phyloP scores from a whole-genome alignment of 2,888 invertebrate species.

The Yponomeuta cagnagella region DNA sequence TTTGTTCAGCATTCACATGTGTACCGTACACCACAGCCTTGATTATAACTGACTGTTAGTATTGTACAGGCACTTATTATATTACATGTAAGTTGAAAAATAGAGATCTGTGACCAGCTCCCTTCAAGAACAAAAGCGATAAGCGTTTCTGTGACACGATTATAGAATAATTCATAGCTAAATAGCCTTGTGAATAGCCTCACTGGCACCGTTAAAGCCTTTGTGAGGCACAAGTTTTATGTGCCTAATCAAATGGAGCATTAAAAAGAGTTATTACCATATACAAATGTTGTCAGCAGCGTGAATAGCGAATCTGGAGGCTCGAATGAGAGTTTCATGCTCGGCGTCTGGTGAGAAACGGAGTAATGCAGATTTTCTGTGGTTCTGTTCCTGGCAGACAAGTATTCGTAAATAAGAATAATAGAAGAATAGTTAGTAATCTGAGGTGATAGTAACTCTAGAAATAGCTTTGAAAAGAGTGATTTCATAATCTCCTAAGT shows the following conservation, averaged over 20 bases:
- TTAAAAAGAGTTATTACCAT: slow-evolving; percentile 69
- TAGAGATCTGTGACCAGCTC: background rate
- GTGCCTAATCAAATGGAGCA: slow-evolving; percentile 65
- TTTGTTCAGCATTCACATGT: too few relatives aligned
- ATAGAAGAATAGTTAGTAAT: too few relatives aligned
- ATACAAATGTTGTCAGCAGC: slow-evolving; percentile 62
- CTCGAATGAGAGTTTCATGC: slow-evolving; percentile 34
- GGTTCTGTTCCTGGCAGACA: background rate
- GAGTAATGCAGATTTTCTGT: background rate
- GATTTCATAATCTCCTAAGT: too few relatives aligned
- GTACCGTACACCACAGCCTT: too few relatives aligned
- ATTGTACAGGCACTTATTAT: too few relatives aligned
- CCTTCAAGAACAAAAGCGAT: background rate
- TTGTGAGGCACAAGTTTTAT: slow-evolving; percentile 41
- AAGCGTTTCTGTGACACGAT: slow-evolving; percentile 46
- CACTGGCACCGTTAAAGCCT: slow-evolving; percentile 50
- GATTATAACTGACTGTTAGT: too few relatives aligned
- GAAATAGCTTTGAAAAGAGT: too few relatives aligned
- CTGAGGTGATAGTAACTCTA: too few relatives aligned
- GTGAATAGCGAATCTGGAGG: slow-evolving; percentile 57
- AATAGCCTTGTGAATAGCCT: slow-evolving; percentile 67
- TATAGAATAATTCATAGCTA: slow-evolving; percentile 65
- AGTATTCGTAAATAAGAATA: too few relatives aligned
- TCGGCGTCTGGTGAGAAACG: background rate
- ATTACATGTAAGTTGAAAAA: too few relatives aligned